Base-by-base conservation (phyloP, 2,797 vertebrate genomes). In the Danio tinwini region DNA sequence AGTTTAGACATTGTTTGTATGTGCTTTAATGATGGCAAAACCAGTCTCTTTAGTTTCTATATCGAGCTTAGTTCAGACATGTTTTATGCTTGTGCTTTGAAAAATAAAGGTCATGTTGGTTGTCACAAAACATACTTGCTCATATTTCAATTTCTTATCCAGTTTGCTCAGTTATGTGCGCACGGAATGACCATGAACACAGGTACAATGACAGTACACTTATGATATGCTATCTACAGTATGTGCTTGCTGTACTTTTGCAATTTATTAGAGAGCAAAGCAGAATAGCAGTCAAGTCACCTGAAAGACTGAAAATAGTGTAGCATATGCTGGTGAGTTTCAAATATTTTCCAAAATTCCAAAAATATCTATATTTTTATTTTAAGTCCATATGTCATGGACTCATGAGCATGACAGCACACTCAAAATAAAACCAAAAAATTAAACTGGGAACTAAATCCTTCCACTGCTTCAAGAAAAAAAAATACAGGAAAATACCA, bases 351-450 rank as follows among this genome's bases (percentile, higher is more conserved):
- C 44, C 40, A 44, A 11, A 12, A 17, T 14, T 55, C 19, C 9
- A 39, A 39, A 71, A 39, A 52, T 21, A 16, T 37, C 14, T 5
- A 42, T 29, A 29, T 29, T 1, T 29, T 56, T 40, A 81, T 47
- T 56, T 16, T 39, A 16, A 76, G 17, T 76, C 39, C 13, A 16
- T 49, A 53, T 81, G 64, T 85, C 81, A 85, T 50, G 37, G 49
- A 42, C 68, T 62, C 44, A 73, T 56, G 47, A 67, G 40, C 13
- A 67, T 52, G 45, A 59, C 9, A 71, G 29, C 61, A 76, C 29
- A 29, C 14, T 45, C 64, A 59, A 59, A 49, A 49, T 72, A 63
- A 74, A 74, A 49, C 19, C 40, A 70, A 50, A 61, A 45, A 50
- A 14, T n/a, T 29, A 52, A 76, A 76, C 39, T 11, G 7, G 53